Evolutionary conservation across 2,797 vertebrate species (phyloP).

Genomic region (Pseudomugil gertrudae): DNA sequence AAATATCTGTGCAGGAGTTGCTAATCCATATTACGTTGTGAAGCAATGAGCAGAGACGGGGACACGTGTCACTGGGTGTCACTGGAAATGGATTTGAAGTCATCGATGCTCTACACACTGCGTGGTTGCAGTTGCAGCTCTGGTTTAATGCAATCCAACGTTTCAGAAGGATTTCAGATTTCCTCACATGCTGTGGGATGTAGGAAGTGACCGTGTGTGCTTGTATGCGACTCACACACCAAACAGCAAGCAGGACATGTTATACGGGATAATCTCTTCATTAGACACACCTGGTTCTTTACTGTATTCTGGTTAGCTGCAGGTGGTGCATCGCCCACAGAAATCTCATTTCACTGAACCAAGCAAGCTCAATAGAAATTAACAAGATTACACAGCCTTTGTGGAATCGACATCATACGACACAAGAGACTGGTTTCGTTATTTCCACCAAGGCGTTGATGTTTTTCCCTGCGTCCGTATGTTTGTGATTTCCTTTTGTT

Average conservation of each 20-base stretch:
- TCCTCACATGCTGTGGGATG: background rate
- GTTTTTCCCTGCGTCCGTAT: too few species aligned
- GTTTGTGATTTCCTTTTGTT: too few species aligned
- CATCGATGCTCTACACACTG: too few species aligned
- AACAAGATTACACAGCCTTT: slow-evolving; percentile 13
- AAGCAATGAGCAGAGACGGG: too few species aligned
- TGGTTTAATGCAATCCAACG: background rate
- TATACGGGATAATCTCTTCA: slow-evolving; percentile 11
- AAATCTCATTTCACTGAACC: slow-evolving; percentile 17
- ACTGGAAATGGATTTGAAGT: too few species aligned
- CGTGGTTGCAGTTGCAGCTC: too few species aligned
- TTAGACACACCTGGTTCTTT: slow-evolving; percentile 14
- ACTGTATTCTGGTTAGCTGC: slow-evolving; percentile 42
- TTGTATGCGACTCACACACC: background rate
- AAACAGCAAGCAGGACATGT: background rate
- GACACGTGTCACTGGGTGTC: too few species aligned
- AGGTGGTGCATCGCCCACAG: slow-evolving; percentile 20
- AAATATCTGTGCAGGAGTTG: too few species aligned
- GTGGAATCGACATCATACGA: slow-evolving; percentile 11
- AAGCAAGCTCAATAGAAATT: slow-evolving; percentile 37
- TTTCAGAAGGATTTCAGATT: background rate
- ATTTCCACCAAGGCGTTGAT: background rate
- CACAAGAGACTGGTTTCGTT: slow-evolving; percentile 3
- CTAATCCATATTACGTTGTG: too few species aligned
- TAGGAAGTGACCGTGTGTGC: too few species aligned